Percentiles rank a stretch among this genome's conserved stretches.
These are phyloP conservation scores for Mionectes macconnelli DNA, from an alignment of 2,113 vertebrate genomes.

Conservation along the genomic window DNA sequence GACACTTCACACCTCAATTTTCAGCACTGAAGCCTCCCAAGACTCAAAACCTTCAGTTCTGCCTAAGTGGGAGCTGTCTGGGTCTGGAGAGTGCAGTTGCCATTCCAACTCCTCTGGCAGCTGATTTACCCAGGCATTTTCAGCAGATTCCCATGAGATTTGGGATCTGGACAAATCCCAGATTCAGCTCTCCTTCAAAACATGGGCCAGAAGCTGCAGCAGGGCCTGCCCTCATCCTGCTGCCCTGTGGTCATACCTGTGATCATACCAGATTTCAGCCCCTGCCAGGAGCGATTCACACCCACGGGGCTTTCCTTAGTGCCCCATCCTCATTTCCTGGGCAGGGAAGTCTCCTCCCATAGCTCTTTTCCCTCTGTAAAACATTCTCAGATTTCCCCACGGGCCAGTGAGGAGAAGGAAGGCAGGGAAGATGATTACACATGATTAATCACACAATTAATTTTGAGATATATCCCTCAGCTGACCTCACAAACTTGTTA, in stretches of 20 bases:
- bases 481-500: background rate
- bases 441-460: background rate
- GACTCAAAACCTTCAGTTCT: background rate
- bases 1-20: background rate
- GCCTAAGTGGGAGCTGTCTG: background rate
- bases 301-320: rapidly evolving
- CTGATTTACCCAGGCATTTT: background rate
- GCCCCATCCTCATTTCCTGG: too few relatives aligned
- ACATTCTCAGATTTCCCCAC: background rate
- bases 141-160: background rate
- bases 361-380: background rate
- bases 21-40: background rate
- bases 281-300: background rate
- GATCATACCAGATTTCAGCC: background rate
- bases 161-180: background rate
- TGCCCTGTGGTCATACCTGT: background rate
- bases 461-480: background rate
- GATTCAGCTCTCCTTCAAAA: background rate
- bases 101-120: background rate
- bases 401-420: background rate
- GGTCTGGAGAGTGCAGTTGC: background rate
- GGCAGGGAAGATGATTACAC: too few relatives aligned
- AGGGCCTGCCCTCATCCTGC: background rate
- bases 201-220: background rate
- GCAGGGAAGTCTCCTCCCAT: background rate